Evolutionary conservation across 2,113 vertebrate species (phyloP).

Genomic region (Eretmochelys imbricata): DNA sequence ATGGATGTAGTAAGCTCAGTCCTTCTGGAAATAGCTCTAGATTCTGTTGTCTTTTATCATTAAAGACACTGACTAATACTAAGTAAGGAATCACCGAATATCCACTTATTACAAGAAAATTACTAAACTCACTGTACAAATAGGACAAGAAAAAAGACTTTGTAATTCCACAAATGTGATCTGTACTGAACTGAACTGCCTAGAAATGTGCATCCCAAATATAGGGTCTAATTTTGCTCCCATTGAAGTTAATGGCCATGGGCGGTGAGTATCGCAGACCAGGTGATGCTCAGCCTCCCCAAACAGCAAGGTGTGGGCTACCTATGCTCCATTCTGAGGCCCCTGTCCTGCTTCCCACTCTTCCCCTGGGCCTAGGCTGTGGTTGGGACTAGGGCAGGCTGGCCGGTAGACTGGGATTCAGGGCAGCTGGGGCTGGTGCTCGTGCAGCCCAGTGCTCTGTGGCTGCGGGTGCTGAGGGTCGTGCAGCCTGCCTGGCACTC

Average conservation of each 20-base stretch:
- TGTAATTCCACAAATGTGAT: rapidly evolving
- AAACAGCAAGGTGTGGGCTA: too few relatives aligned
- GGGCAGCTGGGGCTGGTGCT: too few relatives aligned
- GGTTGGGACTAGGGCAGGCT: too few relatives aligned
- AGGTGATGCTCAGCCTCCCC: too few relatives aligned
- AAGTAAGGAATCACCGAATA: neutral
- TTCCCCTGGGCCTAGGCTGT: too few relatives aligned
- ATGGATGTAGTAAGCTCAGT: neutral
- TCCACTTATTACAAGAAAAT: neutral
- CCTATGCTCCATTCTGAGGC: too few relatives aligned
- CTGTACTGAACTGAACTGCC: neutral
- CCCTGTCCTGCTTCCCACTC: too few relatives aligned
- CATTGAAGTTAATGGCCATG: neutral
- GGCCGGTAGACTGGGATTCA: too few relatives aligned
- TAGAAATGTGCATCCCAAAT: rapidly evolving
- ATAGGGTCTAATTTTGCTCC: rapidly evolving
- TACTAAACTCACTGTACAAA: neutral
- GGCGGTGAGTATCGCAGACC: too few relatives aligned
- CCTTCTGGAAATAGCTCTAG: neutral
- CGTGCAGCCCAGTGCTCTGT: too few relatives aligned
- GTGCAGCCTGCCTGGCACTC: too few relatives aligned
- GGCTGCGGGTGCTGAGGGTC: neutral
- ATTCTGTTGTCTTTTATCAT: neutral
- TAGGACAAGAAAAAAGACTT: neutral
- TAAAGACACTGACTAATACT: neutral